Evolutionary conservation across 2,888 invertebrate species (phyloP).

Genomic region (Prionchulus punctatus): DNA sequence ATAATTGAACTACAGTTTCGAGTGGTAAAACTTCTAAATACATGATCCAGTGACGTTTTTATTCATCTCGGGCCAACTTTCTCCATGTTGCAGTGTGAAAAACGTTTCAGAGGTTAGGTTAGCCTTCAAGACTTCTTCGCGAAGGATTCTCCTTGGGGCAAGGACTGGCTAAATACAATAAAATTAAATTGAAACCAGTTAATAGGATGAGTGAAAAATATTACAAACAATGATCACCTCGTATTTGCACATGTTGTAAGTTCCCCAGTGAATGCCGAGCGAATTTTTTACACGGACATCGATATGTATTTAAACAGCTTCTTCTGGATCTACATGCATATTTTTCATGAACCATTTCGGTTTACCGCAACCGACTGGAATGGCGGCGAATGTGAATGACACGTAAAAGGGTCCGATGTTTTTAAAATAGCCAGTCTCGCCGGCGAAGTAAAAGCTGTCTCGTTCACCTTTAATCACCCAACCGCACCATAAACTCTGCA

Average conservation of each 20-base stretch:
- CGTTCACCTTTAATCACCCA: conserved; percentile 38
- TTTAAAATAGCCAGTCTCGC: conserved; percentile 42
- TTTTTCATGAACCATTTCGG: conserved; percentile 39
- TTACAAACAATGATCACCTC: conserved; percentile 22
- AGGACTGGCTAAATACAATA: conserved; percentile 18
- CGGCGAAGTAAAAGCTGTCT: conserved; percentile 39
- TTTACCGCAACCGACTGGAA: conserved; percentile 43
- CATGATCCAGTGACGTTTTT: too few relatives aligned
- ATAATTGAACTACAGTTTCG: too few relatives aligned
- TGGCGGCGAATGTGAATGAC: conserved; percentile 40
- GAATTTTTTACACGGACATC: conserved; percentile 35
- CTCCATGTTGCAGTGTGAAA: conserved; percentile 22
- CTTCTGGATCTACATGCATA: conserved; percentile 39
- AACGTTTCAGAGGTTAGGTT: conserved; percentile 11
- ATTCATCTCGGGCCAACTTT: too few relatives aligned
- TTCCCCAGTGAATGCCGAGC: conserved; percentile 44
- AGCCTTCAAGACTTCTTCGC: conserved; percentile 15
- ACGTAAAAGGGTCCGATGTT: conserved; percentile 39
- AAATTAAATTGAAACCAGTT: neutral
- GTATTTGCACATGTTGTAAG: conserved; percentile 33
- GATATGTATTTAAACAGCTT: conserved; percentile 39
- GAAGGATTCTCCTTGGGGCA: conserved; percentile 19
- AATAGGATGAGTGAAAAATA: too few relatives aligned
- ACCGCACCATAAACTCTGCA: conserved; percentile 40
- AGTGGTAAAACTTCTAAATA: too few relatives aligned